phyloP scores from a whole-genome alignment of 2,797 vertebrate species.

The Tamandua tetradactyla region DNA sequence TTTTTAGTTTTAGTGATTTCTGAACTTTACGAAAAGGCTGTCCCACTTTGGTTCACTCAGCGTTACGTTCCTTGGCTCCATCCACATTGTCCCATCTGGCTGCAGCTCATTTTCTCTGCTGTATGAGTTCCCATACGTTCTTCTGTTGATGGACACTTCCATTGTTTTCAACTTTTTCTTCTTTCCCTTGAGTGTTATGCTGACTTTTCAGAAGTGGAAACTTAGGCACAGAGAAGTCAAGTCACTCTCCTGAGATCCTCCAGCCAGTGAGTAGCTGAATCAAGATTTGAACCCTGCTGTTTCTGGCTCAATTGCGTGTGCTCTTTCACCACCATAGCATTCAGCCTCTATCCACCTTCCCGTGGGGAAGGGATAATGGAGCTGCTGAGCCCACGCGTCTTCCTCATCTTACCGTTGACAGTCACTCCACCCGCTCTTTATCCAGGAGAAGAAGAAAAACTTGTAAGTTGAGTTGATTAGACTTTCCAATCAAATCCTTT shows the following conservation, averaged over 20 bases:
- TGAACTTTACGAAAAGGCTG: neutral
- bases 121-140: neutral
- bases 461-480: constrained; percentile 71
- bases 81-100: neutral
- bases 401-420: constrained; percentile 42
- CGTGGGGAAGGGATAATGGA: neutral
- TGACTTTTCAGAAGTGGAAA: neutral
- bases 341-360: neutral
- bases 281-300: neutral
- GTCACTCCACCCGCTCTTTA: neutral
- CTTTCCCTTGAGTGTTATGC: neutral
- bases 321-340: neutral
- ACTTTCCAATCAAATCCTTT: constrained; percentile 75
- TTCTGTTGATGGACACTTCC: neutral
- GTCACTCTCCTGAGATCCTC: neutral
- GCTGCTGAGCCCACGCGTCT: neutral
- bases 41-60: neutral
- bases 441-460: constrained; percentile 57
- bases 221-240: neutral
- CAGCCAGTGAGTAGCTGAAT: neutral
- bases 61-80: neutral
- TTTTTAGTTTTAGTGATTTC: neutral
- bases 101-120: constrained; percentile 15
- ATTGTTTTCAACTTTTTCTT: neutral
- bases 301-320: neutral